Evolutionary conservation across 53 echinoderm and acorn worm species (phyloP), one percentile per base, ranked within the genome.

Genomic region (Stichopus horrens): DNA sequence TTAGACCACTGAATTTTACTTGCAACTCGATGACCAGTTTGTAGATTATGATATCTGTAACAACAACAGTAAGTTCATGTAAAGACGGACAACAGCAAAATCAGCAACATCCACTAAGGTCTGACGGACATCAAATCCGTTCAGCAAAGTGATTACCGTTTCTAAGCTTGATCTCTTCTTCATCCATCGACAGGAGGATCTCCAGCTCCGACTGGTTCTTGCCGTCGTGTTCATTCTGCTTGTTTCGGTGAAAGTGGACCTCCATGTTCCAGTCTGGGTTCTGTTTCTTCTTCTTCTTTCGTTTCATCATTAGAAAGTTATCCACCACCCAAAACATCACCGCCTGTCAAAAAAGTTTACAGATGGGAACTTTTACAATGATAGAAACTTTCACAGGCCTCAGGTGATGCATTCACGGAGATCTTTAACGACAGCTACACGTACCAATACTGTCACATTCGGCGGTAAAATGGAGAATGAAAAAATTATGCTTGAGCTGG

Each of bases 261-360:
- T 90, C 79, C 11, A 59, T 89, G 53, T 88, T 88, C 65, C 74
- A 21, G 74, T 91, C 91, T 8, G 55, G 73, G 55, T 74, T 84
- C 82, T 76, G 20, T 67, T 88, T 75, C 21, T 86, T 84, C 86
- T 95, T 93, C 21, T 90, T 21, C 90, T 91, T 93, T 83, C 86
- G 87, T 89, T 89, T 88, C 74, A 94, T 96, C 21, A 90, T 92
- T 55, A 97, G 91, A 89, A 99, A 94, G 91, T 99, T 94, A 88
- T 99, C 99, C 57, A 99, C 96, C 10, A 99, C 94, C 99, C 99
- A 99, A 86, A 99, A 99, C 94, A 99, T 99, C 5, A 99, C 94
- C 14, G 93, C 96, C 99, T 99, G 91, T 60, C 86, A 83, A 37
- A 58, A 52, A 23, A 75, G 59, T 37, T 37, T 37, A 2, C 37